phyloP scores from a whole-genome alignment of 2,888 invertebrate genomes.

The Rhopalosiphum nymphaeae region DNA sequence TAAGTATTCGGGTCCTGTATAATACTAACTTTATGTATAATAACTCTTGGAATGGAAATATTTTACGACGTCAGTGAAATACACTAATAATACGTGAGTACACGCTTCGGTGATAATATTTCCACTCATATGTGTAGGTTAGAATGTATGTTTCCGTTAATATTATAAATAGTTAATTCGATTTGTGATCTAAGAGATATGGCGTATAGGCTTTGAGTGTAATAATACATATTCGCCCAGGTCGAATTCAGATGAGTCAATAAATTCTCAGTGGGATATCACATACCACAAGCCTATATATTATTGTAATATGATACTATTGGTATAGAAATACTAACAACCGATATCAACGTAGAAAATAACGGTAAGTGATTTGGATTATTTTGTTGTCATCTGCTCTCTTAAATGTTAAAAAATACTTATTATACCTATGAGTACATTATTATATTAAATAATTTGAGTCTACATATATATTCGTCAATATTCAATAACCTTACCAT shows the following conservation, averaged over 20 bases:
- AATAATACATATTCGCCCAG: not conserved
- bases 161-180: constrained; percentile 35
- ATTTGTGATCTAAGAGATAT: not conserved
- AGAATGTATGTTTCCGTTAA: not conserved
- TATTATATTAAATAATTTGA: not conserved
- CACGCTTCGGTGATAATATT: constrained; percentile 17
- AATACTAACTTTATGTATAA: not conserved
- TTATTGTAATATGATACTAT: not conserved
- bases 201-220: not conserved
- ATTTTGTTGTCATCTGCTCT: not conserved
- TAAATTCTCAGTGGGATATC: constrained; percentile 6
- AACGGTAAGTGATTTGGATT: not conserved
- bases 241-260: not conserved
- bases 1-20: not conserved
- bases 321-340: not conserved
- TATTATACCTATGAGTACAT: not conserved
- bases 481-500: not conserved
- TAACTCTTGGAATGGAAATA: not conserved
- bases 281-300: not conserved
- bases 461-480: not conserved
- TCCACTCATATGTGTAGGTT: not conserved
- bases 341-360: not conserved
- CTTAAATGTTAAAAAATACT: not conserved
- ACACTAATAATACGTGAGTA: not conserved
- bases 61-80: not conserved